A percentile compares a stretch with the other conserved stretches of the same genome.
These are phyloP conservation scores for Magallana gigas DNA, from an alignment of 1,140 invertebrate species.

Conservation along the genomic window DNA sequence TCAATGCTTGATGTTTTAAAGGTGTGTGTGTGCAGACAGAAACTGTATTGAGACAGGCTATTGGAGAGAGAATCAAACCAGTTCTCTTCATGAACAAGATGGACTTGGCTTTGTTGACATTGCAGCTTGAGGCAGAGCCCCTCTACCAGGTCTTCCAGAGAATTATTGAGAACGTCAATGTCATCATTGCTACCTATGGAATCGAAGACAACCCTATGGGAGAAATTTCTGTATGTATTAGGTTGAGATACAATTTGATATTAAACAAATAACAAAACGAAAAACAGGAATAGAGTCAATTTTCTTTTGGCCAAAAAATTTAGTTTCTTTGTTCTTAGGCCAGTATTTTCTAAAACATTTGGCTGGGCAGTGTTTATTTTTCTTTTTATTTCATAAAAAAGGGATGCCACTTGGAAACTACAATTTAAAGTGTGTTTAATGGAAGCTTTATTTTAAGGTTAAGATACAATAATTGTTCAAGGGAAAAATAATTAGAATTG, in stretches of 20 bases:
- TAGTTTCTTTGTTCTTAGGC: too few species aligned
- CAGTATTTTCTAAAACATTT: too few species aligned
- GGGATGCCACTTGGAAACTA: too few species aligned
- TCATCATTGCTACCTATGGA: constrained; percentile 99
- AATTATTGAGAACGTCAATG: constrained; percentile 99
- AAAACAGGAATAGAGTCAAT: too few species aligned
- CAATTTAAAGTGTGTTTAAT: too few species aligned
- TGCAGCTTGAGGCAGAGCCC: constrained; percentile 95
- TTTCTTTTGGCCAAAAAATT: too few species aligned
- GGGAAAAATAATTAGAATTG: too few species aligned
- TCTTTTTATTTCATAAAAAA: too few species aligned
- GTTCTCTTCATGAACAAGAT: constrained; percentile 99
- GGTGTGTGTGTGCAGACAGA: constrained; percentile 99
- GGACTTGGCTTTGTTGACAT: constrained; percentile 97
- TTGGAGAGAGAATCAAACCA: constrained; percentile 99
- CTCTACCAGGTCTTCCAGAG: constrained; percentile 99
- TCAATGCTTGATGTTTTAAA: constrained; percentile 77
- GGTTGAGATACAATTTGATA: background rate
- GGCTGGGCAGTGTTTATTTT: too few species aligned
- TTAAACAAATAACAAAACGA: too few species aligned
- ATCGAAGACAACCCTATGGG: constrained; percentile 99
- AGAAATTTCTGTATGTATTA: constrained; percentile 81
- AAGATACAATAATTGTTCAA: too few species aligned
- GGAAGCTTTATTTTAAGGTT: too few species aligned
- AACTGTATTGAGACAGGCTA: constrained; percentile 98